Base-by-base conservation (phyloP, 23 tunicate species). In the Corella eumyota region DNA sequence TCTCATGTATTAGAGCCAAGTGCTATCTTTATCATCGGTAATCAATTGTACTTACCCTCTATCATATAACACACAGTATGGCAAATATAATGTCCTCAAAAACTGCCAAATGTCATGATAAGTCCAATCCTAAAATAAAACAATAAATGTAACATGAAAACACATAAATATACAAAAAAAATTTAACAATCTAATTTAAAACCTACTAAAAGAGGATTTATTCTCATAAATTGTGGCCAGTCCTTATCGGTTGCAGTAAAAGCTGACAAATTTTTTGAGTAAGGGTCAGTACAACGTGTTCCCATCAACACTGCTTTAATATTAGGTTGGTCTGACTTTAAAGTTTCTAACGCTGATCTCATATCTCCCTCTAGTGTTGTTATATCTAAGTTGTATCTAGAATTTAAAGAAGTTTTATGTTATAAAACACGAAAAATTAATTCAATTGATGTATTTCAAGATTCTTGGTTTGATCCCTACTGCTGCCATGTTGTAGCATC, bases 31-130 rank as follows among this genome's bases (percentile, higher is more conserved):
- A n/a, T n/a, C n/a, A n/a, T n/a, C n/a, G n/a, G n/a, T n/a, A n/a
- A n/a, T n/a, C n/a, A n/a, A n/a, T n/a, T n/a, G n/a, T 9, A 49
- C 75, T 66, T 58, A 85, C 85, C 96, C 96, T 36, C 75, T 44
- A 65, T 90, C 98, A 57, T 90, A 90, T 17, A 90, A 69, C 9
- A 81, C 73, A 50, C 98, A 90, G 40, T 90, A 90, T 25, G 98
- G 98, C 50, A 90, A 70, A 11, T 64, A 29, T 34, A 90, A 49
- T 6, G 62, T 47, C 20, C 98, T 50, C 35, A 90, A 23, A 40
- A 81, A 90, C 6, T 32, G 57, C 98, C 98, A 90, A 44, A 90
- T 55, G 50, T 90, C 98, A 25, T 75, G 85, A 64, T 90, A 90
- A 1, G 83, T 54, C 98, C 98, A 90, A 33, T 82, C 47, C 92